Conservation (phyloP, 2,113 vertebrate genomes). For the Phyllostomus discolor region DNA sequence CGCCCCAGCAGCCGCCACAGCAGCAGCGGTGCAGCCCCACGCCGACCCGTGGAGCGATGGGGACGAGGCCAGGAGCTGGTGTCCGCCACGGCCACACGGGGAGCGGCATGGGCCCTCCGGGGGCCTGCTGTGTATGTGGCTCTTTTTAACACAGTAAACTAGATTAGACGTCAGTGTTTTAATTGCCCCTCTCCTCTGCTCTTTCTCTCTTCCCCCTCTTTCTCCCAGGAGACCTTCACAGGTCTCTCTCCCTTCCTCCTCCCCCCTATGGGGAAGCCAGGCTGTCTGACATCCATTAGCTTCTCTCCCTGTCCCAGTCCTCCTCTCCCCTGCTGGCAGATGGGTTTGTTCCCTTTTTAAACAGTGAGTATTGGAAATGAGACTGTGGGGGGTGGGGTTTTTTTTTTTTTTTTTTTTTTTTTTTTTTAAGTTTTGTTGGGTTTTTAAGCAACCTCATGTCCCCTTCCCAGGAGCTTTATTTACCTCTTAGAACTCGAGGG, state of each 20-base stretch:
- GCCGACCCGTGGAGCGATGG: slow-evolving; percentile 36
- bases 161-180: slow-evolving; percentile 72
- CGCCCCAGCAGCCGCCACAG: not conserved
- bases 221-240: not conserved
- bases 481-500: not conserved
- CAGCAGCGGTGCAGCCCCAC: slow-evolving; percentile 43
- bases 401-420: not conserved
- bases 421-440: not conserved
- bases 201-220: not conserved
- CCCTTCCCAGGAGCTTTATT: slow-evolving; percentile 54
- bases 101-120: slow-evolving; percentile 60
- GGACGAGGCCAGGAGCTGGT: slow-evolving; percentile 51
- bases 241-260: not conserved
- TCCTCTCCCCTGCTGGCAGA: slow-evolving; percentile 48
- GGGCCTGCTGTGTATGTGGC: slow-evolving; percentile 73
- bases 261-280: not conserved
- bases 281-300: slow-evolving; percentile 44
- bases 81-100: slow-evolving; percentile 41
- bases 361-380: slow-evolving; percentile 36
- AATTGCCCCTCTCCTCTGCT: slow-evolving; percentile 32
- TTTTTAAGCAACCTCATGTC: slow-evolving; percentile 48
- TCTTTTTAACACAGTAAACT: slow-evolving; percentile 70
- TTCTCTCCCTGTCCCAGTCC: not conserved
- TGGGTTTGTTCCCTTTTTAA: slow-evolving; percentile 63
- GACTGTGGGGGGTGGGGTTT: slow-evolving; percentile 49